Evolutionary conservation across 2,113 vertebrate genomes (phyloP).

Genomic region (Sterrhoptilus dennistouni): DNA sequence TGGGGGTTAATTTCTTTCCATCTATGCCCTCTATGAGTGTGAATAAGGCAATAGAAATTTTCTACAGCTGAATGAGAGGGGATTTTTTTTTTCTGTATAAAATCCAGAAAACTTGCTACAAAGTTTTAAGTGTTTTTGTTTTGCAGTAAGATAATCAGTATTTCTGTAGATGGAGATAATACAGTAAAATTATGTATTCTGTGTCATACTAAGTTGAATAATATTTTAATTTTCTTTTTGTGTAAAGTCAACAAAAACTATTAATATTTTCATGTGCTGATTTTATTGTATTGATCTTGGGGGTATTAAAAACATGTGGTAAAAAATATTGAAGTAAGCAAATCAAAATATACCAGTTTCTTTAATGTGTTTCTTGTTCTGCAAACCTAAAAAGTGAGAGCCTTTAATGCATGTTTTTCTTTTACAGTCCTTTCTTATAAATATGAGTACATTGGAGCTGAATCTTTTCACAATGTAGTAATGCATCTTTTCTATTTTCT

Average conservation of each 20-base stretch:
- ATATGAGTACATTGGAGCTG: not conserved
- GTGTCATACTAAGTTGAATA: not conserved
- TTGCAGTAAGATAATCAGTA: not conserved
- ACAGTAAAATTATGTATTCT: not conserved
- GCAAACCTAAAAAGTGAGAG: not conserved
- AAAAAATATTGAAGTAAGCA: not conserved
- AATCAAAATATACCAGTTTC: not conserved
- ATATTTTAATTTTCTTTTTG: not conserved
- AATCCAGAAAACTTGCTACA: not conserved
- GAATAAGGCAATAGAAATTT: not conserved
- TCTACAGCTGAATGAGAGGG: not conserved
- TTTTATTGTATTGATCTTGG: not conserved
- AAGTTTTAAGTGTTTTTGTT: not conserved
- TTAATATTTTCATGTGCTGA: not conserved
- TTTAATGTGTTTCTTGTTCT: not conserved
- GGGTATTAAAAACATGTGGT: not conserved
- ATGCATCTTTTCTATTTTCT: not conserved
- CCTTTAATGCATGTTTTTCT: not conserved
- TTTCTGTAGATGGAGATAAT: not conserved
- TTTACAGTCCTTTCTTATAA: not conserved
- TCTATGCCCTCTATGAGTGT: rapidly evolving
- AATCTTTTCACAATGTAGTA: not conserved
- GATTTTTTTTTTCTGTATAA: not conserved
- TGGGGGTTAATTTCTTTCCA: not conserved
- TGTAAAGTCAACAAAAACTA: not conserved